Conservation (phyloP, 1,140 invertebrate species). For the Xylocopa sonorina region DNA sequence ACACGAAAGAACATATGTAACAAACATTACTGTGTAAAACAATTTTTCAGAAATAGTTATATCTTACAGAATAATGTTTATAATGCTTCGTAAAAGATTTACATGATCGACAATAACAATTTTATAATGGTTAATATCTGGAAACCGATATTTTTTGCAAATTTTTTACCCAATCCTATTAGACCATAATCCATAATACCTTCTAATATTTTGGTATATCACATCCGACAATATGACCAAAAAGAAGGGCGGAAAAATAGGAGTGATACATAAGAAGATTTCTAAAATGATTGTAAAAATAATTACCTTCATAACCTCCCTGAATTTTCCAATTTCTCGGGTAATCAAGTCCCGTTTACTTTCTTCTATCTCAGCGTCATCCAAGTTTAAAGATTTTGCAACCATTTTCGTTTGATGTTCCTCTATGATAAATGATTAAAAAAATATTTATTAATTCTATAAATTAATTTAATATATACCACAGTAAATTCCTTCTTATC, state of each 20-base stretch:
- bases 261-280: slow-evolving; percentile 55
- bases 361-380: slow-evolving; percentile 95
- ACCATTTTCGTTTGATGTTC: slow-evolving; percentile 84
- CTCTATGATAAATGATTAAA: slow-evolving; percentile 79
- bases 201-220: slow-evolving; percentile 46
- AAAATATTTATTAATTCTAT: not conserved
- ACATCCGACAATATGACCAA: slow-evolving; percentile 45
- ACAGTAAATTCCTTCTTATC: too few relatives aligned
- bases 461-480: not conserved
- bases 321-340: slow-evolving; percentile 97
- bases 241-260: slow-evolving; percentile 51
- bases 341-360: slow-evolving; percentile 98
- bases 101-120: slow-evolving; percentile 34
- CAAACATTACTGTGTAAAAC: slow-evolving; percentile 8
- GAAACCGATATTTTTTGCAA: slow-evolving; percentile 21
- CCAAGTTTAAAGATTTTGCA: slow-evolving; percentile 85
- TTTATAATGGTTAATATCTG: slow-evolving; percentile 23
- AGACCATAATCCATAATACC: slow-evolving; percentile 36
- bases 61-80: slow-evolving; percentile 50
- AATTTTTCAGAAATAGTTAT: not conserved
- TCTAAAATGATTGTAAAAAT: slow-evolving; percentile 51
- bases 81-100: slow-evolving; percentile 54
- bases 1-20: slow-evolving; percentile 6
- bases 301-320: slow-evolving; percentile 97
- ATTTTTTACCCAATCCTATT: slow-evolving; percentile 41